Evolutionary conservation across 2,113 vertebrate genomes (phyloP).

Genomic region (Coturnix japonica): DNA sequence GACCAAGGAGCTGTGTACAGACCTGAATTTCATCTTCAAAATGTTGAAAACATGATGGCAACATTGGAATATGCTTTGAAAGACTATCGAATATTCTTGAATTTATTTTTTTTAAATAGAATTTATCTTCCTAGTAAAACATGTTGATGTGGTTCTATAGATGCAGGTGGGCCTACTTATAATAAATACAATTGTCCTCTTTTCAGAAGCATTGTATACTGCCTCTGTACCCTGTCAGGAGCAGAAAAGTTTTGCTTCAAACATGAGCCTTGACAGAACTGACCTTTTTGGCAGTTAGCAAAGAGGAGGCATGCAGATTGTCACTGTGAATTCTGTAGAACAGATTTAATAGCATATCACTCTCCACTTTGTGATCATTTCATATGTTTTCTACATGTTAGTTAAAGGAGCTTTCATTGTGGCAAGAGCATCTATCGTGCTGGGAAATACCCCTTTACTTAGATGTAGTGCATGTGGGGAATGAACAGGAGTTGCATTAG

Average conservation of each 20-base stretch:
- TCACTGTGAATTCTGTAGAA: not conserved
- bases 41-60: no score
- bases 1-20: no score
- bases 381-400: not conserved
- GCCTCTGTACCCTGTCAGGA: not conserved
- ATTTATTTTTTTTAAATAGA: not conserved
- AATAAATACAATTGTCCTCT: not conserved
- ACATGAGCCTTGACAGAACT: fast-evolving
- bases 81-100: not conserved
- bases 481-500: not conserved
- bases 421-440: not conserved
- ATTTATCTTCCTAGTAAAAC: not conserved
- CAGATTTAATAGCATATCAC: not conserved
- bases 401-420: not conserved
- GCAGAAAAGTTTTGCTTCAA: not conserved
- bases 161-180: not conserved
- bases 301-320: not conserved
- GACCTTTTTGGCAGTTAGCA: not conserved
- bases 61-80: not conserved
- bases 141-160: not conserved
- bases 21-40: no score
- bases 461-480: not conserved
- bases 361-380: not conserved
- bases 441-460: not conserved
- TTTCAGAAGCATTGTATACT: not conserved